Evolutionary conservation across 2,888 invertebrate species (phyloP), one percentile per base, ranked within the genome.

Genomic region (Callyntrura sp.): DNA sequence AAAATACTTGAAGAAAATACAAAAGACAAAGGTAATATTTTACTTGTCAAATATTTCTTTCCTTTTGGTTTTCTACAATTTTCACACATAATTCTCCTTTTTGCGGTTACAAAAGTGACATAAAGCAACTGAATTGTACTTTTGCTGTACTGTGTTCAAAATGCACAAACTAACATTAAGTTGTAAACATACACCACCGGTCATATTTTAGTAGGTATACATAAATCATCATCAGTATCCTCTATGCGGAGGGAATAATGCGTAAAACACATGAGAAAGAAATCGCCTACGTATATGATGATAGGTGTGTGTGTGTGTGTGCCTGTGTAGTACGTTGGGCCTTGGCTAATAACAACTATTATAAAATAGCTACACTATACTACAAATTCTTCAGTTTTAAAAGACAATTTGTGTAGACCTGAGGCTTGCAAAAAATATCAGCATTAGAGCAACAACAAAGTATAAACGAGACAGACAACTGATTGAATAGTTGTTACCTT

Each of bases 401-500:
- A 60, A 60, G 60, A 28, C n/a, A 28, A 62, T 35, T 28, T 62
- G n/a, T 14, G 28, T 28, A 25, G 62, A 12, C 28, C 28, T 62
- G 25, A 62, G 17, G 28, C 62, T 28, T 23, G 62, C 23, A 25
- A 14, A 28, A 62, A 28, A 62, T 62, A 51, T 14, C 4, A 51
- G 51, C 1, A 51, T 14, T 9, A 51, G 25, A 11, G 14, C 3
- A 2, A 28, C 3, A 2, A 28, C 25, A 28, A 14, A 25, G 11
- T 51, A 51, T 51, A 11, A 1, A 14, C 5, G 14, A 62, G 25
- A 28, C 62, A 62, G 62, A 62, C 62, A 28, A 28, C 12, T 23
- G 23, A 23, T 62, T 28, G 28, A 62, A 60, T 6, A 25, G 62
- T 28, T 62, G 62, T 20, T 60, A 60, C 17, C 60, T 60, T 60